These are phyloP conservation scores for Hemibagrus guttatus DNA, from an alignment of 2,797 vertebrate species.

Conservation along the genomic window DNA sequence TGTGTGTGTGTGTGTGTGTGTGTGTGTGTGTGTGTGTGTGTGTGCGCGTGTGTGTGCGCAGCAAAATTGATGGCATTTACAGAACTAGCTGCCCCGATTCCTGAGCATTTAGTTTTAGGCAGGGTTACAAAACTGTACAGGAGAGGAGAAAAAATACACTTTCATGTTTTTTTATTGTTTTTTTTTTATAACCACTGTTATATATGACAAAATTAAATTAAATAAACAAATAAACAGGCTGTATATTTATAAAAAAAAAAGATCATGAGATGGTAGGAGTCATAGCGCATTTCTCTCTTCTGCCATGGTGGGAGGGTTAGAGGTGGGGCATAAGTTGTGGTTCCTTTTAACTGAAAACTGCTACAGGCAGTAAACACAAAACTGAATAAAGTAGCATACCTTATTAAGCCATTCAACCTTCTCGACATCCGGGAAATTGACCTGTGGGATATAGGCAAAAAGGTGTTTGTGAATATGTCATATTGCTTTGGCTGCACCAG, in stretches of 20 bases:
- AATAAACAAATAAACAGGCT: neutral
- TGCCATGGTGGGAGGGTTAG: conserved; percentile 6
- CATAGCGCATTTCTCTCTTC: neutral
- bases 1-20: neutral
- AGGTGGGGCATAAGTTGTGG: neutral
- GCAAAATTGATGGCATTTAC: neutral
- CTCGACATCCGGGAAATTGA: conserved; percentile 92
- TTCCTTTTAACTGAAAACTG: neutral
- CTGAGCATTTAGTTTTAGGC: neutral
- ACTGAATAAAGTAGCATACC: conserved; percentile 70
- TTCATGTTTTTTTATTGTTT: neutral
- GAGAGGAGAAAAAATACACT: neutral
- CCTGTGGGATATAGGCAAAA: conserved; percentile 67
- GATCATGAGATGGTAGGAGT: neutral
- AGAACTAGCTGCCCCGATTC: neutral
- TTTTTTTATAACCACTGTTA: neutral
- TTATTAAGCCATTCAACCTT: conserved; percentile 97
- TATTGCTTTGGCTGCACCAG: neutral
- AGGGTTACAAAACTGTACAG: neutral
- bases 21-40: conserved; percentile 6
- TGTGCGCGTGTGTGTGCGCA: neutral
- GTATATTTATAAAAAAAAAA: neutral
- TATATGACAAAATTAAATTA: neutral
- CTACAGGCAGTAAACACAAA: conserved; percentile 5
- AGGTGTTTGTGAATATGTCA: neutral